Percentiles rank a stretch among this genome's conserved stretches.
phyloP scores from a whole-genome alignment of 2,888 invertebrate genomes.

The Phortica magna region DNA sequence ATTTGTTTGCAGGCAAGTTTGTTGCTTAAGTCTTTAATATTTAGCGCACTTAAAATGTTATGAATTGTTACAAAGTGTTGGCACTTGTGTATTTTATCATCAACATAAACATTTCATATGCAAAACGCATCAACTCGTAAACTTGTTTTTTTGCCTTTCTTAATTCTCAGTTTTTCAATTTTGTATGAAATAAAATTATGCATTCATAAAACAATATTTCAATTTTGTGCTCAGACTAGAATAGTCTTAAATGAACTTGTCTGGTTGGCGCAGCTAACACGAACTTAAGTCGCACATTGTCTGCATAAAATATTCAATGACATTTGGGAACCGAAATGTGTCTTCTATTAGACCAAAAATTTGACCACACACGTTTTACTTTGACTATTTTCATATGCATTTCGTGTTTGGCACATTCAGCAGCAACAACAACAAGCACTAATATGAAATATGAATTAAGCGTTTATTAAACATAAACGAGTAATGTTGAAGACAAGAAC shows the following conservation, averaged over 20 bases:
- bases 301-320: no score
- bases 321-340: no score
- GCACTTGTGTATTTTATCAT: conserved; percentile 22
- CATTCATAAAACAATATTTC: no score
- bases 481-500: not conserved
- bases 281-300: no score
- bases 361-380: no score
- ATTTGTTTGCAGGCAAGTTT: conserved; percentile 13
- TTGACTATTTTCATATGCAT: conserved; percentile 53
- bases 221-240: no score
- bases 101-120: conserved; percentile 18
- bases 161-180: no score
- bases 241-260: no score
- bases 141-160: no score
- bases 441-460: conserved; percentile 65
- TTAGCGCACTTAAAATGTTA: conserved; percentile 12
- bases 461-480: conserved; percentile 60
- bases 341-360: no score
- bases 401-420: conserved; percentile 68
- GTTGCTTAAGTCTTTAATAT: conserved; percentile 38
- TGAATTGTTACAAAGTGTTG: not conserved
- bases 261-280: no score
- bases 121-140: not conserved
- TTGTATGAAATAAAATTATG: no score
- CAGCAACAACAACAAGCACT: conserved; percentile 18